A percentile compares a stretch with the other conserved stretches of the same genome.
These are phyloP conservation scores for Scaptomyza reducta DNA, from an alignment of 2,888 invertebrate species.

Conservation along the genomic window DNA sequence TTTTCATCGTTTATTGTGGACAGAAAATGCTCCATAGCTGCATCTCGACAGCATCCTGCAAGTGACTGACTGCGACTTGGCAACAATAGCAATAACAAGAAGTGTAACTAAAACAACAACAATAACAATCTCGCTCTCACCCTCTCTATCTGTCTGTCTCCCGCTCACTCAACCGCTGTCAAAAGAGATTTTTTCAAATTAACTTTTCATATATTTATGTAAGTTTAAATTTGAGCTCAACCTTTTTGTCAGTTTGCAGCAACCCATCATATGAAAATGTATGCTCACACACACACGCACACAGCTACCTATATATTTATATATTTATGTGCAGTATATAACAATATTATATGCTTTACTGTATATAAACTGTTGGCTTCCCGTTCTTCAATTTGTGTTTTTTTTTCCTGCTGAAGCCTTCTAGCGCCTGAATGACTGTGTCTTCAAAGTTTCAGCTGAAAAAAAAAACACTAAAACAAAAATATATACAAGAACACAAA, in stretches of 20 bases:
- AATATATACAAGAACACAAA: constrained; percentile 10
- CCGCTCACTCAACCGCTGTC: constrained; percentile 51
- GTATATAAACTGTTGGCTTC: constrained; percentile 33
- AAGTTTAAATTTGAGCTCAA: constrained; percentile 62
- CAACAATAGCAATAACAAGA: constrained; percentile 34
- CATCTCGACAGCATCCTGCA: constrained; percentile 67
- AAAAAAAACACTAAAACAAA: constrained; percentile 14
- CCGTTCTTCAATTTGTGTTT: constrained; percentile 52
- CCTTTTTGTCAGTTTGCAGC: constrained; percentile 53
- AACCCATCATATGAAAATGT: constrained; percentile 29
- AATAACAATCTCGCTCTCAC: constrained; percentile 10
- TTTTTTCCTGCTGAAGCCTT: constrained; percentile 42
- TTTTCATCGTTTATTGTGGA: constrained; percentile 71
- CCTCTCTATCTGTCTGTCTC: constrained; percentile 11
- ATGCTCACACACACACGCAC: constrained; percentile 4
- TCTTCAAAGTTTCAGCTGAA: constrained; percentile 55
- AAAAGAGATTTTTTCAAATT: constrained; percentile 79
- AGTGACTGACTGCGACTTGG: constrained; percentile 74
- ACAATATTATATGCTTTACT: constrained; percentile 11
- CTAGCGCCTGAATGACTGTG: constrained; percentile 55
- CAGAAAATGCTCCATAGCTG: constrained; percentile 48
- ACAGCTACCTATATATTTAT: constrained; percentile 2
- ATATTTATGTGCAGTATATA: constrained; percentile 4
- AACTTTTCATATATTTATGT: constrained; percentile 79
- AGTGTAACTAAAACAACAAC: constrained; percentile 1